Base-by-base conservation (phyloP, 37 sponge, comb jelly and placozoan genomes). In the Halichondria panicea region DNA sequence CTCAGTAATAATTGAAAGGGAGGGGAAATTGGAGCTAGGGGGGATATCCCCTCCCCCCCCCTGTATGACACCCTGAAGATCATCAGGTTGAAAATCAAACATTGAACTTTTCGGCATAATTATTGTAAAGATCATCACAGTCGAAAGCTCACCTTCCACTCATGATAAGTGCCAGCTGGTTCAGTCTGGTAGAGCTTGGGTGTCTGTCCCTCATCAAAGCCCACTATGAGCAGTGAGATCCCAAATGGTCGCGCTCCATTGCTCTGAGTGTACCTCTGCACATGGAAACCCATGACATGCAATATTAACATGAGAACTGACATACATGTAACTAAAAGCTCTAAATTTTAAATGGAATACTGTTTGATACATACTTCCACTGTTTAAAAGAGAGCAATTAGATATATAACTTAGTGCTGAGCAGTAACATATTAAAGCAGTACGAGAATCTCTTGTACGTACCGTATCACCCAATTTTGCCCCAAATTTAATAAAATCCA, bases 111-210 rank as follows among this genome's bases (percentile, higher is more conserved):
- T n/a, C n/a, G n/a, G n/a, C n/a, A n/a, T n/a, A n/a, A n/a, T n/a
- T n/a, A n/a, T n/a, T n/a, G n/a, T n/a, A n/a, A n/a, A n/a, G n/a
- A n/a, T n/a, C n/a, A n/a, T n/a, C n/a, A n/a, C n/a, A n/a, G n/a
- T n/a, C n/a, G n/a, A n/a, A n/a, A n/a, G n/a, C n/a, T n/a, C n/a
- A 94, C 95, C 92, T 95, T 98, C 99, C 99, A 98, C 42, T 88
- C 94, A 80, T 92, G 88, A 82, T 90, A 98, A 13, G 96, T 91
- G 1, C 99, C 99, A 64, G 96, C 85, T 25, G 99, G 99, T 37
- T 98, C 99, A 35, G 99, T 95, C 65, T 95, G 96, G 76, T 85
- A 98, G 43, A 98, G 89, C 43, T 88, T 88, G 22, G 99, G 96
- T 0, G 76, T 74, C 34, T 77, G 80, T 22, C 91, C 94, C 37